Evolutionary conservation across 92 coral and sea anemone species (phyloP), one percentile per base, ranked within the genome.

Genomic region (Ricordea florida): DNA sequence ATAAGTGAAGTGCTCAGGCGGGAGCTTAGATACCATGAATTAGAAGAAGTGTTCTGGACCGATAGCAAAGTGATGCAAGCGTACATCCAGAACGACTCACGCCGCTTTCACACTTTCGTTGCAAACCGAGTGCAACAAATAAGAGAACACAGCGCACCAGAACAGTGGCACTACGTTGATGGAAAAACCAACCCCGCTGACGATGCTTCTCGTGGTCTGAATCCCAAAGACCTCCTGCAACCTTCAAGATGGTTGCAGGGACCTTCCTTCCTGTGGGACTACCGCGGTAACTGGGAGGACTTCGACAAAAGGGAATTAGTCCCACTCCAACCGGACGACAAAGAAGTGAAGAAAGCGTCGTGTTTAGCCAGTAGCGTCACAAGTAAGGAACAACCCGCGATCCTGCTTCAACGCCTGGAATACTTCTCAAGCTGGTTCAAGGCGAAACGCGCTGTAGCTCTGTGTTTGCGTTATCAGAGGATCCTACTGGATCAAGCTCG

Each of bases 81-180:
- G 18, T 71, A 81, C 49, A 81, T 72, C 14, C 62, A 81, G 15
- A 81, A 72, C 56, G 80, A 63, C 4, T 41, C 76, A 43, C 22
- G 72, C 32, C 82, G 89, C 29, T 82, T 88, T 65, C 93, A 83
- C 53, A 80, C 87, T 4, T 83, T 68, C 32, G 89, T 88, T 20
- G 89, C 93, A 21, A 77, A 88, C 57, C 79, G 86, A 28, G 86
- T 88, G 36, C 86, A 88, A 47, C 85, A 62, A 55, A 88, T 88
- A 20, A 72, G 89, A 31, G 74, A 83, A n/a, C 70, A 45, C 35
- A 74, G 80, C 69, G 27, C 29, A 17, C 92, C 92, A 25, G 51
- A 53, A 17, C 93, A 88, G 49, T 87, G 93, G 93, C 56, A 49
- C 55, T 72, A 88, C 79, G 79, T 83, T 43, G 89, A 83, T 18